Evolutionary conservation across 2,113 vertebrate species (phyloP).

Genomic region (Eulacestoma nigropectus): DNA sequence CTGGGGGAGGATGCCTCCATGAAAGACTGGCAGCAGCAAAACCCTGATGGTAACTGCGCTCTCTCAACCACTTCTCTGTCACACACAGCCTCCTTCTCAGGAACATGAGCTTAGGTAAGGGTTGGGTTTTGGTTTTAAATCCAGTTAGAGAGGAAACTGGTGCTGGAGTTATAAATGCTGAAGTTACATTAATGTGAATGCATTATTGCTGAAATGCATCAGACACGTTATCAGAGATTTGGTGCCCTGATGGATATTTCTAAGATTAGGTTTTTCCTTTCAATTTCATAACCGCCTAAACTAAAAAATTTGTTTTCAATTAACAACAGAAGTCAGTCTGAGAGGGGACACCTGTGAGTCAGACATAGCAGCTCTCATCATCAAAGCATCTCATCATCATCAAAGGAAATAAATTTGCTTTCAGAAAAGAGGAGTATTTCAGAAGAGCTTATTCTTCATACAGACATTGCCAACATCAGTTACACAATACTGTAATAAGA

Average conservation of each 20-base stretch:
- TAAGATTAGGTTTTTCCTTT: constrained; percentile 49
- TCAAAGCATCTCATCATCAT: neutral
- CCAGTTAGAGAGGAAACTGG: neutral
- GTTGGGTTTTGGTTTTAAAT: neutral
- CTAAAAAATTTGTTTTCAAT: constrained; percentile 34
- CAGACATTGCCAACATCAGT: neutral
- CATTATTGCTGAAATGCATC: neutral
- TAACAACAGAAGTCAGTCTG: neutral
- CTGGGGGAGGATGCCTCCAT: neutral
- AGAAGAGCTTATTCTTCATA: neutral
- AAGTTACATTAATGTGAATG: neutral
- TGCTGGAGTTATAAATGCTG: neutral
- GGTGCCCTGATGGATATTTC: neutral
- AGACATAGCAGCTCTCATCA: neutral
- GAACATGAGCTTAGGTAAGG: neutral
- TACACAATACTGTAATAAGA: neutral
- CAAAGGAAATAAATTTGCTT: constrained; percentile 13
- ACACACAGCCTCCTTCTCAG: neutral
- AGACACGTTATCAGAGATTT: neutral
- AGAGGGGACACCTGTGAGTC: neutral
- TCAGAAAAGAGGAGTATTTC: constrained; percentile 33
- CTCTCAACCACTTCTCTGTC: neutral
- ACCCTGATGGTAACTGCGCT: neutral
- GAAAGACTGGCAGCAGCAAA: neutral
- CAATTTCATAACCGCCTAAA: constrained; percentile 42